These are phyloP conservation scores for Stomatorhinus walkeri DNA, from an alignment of 2,797 vertebrate genomes.

Conservation along the genomic window DNA sequence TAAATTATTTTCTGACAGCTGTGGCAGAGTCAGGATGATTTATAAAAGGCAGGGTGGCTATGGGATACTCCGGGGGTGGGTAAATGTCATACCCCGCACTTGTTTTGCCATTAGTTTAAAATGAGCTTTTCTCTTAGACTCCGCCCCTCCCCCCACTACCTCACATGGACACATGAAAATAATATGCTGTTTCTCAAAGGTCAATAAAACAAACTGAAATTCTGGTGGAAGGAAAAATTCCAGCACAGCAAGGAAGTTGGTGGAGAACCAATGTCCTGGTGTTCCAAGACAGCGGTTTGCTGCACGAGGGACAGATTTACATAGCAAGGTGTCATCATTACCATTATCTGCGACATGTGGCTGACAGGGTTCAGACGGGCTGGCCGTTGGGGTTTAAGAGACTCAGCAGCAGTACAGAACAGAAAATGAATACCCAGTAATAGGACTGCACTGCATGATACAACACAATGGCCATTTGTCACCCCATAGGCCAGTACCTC, in stretches of 20 bases:
- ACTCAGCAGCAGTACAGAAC: neutral
- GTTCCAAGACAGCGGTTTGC: neutral
- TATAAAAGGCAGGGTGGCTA: neutral
- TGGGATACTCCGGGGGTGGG: neutral
- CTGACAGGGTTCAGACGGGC: neutral
- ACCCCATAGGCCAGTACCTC: neutral
- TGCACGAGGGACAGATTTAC: conserved; percentile 3
- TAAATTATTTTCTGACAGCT: neutral
- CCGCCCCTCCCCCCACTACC: neutral
- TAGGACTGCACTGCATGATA: neutral
- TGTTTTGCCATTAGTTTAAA: neutral
- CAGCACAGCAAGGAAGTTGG: conserved; percentile 18
- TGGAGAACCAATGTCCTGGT: neutral
- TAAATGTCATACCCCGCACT: neutral
- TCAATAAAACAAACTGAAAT: conserved; percentile 31
- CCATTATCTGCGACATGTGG: neutral
- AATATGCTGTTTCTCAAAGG: conserved; percentile 34
- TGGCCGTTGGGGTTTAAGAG: neutral
- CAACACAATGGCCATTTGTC: neutral
- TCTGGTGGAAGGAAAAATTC: conserved; percentile 34
- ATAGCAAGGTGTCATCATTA: neutral
- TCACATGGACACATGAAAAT: conserved; percentile 43
- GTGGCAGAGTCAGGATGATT: neutral
- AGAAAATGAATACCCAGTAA: neutral
- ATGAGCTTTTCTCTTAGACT: conserved; percentile 34